Base-by-base conservation (phyloP, 1,140 invertebrate species). In the Leptinotarsa texana region DNA sequence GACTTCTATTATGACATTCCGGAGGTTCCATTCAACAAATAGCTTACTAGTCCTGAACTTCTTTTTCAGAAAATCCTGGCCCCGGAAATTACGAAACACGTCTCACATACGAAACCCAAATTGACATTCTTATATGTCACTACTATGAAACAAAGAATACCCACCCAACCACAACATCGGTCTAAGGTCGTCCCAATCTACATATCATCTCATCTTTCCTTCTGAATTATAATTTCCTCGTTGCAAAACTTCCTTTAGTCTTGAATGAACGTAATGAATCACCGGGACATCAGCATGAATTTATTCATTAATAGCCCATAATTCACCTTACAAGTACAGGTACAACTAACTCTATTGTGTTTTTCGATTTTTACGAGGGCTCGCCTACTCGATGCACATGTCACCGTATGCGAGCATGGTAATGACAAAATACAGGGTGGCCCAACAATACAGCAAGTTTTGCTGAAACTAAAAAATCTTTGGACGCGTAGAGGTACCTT, bases 321-420 rank as follows among this genome's bases (percentile, higher is more conserved):
- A 66, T 66, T 66, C 27, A 66, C 63, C 63, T 66, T 66, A 66
- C 63, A 66, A 66, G 63, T 66, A 33, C 21, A 24, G 63, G 63
- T 66, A 66, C 13, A 66, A 66, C 63, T 21, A 66, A 66, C 63
- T 21, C 17, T 66, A 66, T 66, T 66, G 63, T 66, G 21, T 33
- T 22, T 66, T 66, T 66, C 13, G 21, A 21, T 33, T 33, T 66
- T 66, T 33, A 8, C n/a, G 22, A 22, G n/a, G 61, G 33, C 33
- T 63, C 63, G 22, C 63, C 22, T 33, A 66, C 63, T 22, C 63
- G 21, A 22, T 21, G 21, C 63, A 17, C 21, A 66, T 22, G 17
- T 33, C 21, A 22, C 21, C 63, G 27, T 33, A 22, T 66, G n/a
- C 63, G 22, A 24, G 21, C 33, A 66, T 66, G 63, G n/a, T 66